Base-by-base conservation (phyloP, 1,140 invertebrate genomes). In the Caerostris darwini region DNA sequence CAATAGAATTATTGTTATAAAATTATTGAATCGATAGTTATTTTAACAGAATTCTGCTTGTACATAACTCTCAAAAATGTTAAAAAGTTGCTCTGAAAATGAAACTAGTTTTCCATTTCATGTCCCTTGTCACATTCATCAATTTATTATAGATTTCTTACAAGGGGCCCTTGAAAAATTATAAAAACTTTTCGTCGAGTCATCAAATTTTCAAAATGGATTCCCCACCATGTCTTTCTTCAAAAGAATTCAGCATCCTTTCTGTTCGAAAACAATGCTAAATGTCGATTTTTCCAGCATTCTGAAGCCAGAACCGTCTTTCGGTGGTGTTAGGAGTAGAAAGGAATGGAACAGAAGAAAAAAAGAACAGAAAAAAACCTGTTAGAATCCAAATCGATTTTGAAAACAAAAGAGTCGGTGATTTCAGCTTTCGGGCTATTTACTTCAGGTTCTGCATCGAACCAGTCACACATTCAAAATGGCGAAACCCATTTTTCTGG, bases 351-450 rank as follows among this genome's bases (percentile, higher is more conserved):
- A 53, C 8, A 85, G 58, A 57, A 85, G 57, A 12, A 19, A 85
- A 57, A 85, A 85, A 85, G 58, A 88, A 88, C 10, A 12, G 12
- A 85, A 57, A 85, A 85, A 88, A 67, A 50, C 53, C 56, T 64
- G 86, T 64, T 64, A 61, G 58, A 34, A 54, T 53, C 61, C 86
- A 88, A 77, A 90, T 90, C 88, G 64, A 90, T 90, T 90, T 77
- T 50, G 88, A 90, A 69, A 71, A 90, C 88, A 90, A 71, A 90
- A 77, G 88, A 90, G 58, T 77, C 57, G 88, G 53, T 56, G 53
- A 56, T 88, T 88, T 90, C 88, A 90, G 50, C 88, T 90, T 67
- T 71, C 64, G 17, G 88, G 88, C 88, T 90, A 90, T 90, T 90
- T 90, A 90, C 88, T 90, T 77, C 88, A n/a, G 34, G 57, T 57